phyloP scores from a whole-genome alignment of 2,113 vertebrate species.

The Silurus glanis region DNA sequence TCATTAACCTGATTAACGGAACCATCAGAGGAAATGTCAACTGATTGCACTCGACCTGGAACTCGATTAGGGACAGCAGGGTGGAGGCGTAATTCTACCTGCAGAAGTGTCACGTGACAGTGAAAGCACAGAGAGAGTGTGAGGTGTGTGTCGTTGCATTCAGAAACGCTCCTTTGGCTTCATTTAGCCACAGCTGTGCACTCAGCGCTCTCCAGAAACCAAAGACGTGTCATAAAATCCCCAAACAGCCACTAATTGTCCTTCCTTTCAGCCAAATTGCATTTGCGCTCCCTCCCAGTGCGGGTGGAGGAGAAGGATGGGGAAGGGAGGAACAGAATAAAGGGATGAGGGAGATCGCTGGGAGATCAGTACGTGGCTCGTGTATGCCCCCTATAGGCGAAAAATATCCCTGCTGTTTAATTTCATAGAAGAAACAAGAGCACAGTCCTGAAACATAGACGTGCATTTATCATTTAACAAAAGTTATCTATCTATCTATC shows the following conservation, averaged over 20 bases:
- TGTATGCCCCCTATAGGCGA: slow-evolving; percentile 37
- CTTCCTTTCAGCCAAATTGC: slow-evolving; percentile 34
- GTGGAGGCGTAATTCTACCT: not conserved
- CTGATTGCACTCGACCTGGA: rapidly evolving
- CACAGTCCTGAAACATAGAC: not conserved
- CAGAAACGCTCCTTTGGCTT: slow-evolving; percentile 12
- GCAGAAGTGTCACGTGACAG: not conserved
- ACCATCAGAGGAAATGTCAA: too few species aligned
- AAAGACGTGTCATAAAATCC: slow-evolving; percentile 24
- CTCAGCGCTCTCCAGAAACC: slow-evolving; percentile 8
- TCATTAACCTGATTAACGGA: not conserved
- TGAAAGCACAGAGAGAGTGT: not conserved
- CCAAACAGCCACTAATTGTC: slow-evolving; percentile 39
- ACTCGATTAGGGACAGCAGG: not conserved
- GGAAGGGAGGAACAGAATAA: not conserved
- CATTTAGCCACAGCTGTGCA: slow-evolving; percentile 9
- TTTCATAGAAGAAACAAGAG: not conserved
- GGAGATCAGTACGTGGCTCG: slow-evolving; percentile 1
- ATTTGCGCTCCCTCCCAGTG: not conserved
- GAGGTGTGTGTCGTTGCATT: not conserved
- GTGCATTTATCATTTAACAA: not conserved
- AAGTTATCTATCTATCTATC: too few species aligned
- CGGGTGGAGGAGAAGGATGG: not conserved
- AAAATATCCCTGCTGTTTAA: too few species aligned
- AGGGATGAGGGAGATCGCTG: not conserved